Conservation (phyloP, 2,888 invertebrate species). For the Pediacus dermestoides region DNA sequence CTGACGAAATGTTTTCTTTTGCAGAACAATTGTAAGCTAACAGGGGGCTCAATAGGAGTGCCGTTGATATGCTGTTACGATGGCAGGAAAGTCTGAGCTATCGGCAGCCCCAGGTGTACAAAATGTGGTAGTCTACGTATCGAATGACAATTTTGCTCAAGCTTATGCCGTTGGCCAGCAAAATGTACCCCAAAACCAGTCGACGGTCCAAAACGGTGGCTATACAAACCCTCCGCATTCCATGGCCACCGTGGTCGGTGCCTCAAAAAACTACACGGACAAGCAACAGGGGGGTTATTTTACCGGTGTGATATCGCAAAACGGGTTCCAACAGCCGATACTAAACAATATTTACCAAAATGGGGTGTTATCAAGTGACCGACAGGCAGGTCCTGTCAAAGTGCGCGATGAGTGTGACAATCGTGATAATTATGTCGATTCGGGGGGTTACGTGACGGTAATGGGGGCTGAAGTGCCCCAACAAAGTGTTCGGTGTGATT, state of each 20-base stretch:
- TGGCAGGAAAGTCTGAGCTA: constrained; percentile 77
- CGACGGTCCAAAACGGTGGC: constrained; percentile 45
- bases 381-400: constrained; percentile 1
- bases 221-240: constrained; percentile 38
- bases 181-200: constrained; percentile 35
- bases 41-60: constrained; percentile 52
- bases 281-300: constrained; percentile 34
- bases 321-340: constrained; percentile 34
- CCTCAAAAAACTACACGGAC: constrained; percentile 34
- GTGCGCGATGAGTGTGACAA: constrained; percentile 39
- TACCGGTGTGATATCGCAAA: constrained; percentile 43
- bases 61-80: constrained; percentile 73
- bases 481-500: constrained; percentile 53
- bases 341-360: constrained; percentile 41
- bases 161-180: constrained; percentile 53
- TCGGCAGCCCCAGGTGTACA: constrained; percentile 55
- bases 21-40: constrained; percentile 44
- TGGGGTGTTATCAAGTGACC: constrained; percentile 22
- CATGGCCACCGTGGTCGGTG: constrained; percentile 42
- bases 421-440: constrained; percentile 37
- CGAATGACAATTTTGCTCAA: constrained; percentile 56
- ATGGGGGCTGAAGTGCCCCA: constrained; percentile 44
- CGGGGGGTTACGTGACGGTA: constrained; percentile 41
- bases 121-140: constrained; percentile 58
- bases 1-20: constrained; percentile 27